Percentiles rank a stretch among this genome's conserved stretches.
Evolutionary conservation across 1,140 invertebrate species (phyloP).

Genomic region (Chlorops oryzae): DNA sequence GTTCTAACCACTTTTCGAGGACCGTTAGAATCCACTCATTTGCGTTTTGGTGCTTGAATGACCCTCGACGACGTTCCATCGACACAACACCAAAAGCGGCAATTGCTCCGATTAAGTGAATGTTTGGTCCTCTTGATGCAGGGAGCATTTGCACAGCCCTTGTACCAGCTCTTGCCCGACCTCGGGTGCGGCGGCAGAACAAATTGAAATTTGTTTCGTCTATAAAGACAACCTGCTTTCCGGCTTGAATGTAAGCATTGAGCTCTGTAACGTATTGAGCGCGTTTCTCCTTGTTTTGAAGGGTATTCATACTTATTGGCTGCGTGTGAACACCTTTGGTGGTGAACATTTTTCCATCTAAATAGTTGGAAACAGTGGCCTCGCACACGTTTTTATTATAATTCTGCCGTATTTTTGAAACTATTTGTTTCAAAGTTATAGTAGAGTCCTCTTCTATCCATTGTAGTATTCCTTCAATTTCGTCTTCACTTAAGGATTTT

Average conservation of each 20-base stretch:
- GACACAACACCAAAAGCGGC: slow-evolving; percentile 1
- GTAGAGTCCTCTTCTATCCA: slow-evolving; percentile 11
- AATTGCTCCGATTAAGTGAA: slow-evolving; percentile 9
- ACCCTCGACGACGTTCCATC: slow-evolving; percentile 1
- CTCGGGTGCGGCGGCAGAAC: slow-evolving; percentile 5
- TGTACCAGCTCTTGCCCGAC: slow-evolving; percentile 2
- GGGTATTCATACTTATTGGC: slow-evolving; percentile 1
- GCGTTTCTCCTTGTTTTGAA: slow-evolving; percentile 8
- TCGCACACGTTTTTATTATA: slow-evolving; percentile 5
- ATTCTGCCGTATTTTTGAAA: neutral
- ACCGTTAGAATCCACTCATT: too few relatives aligned
- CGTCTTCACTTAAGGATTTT: neutral
- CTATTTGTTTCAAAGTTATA: slow-evolving; percentile 13
- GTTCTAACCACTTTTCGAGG: neutral
- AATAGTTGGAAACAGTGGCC: neutral
- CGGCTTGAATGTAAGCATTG: slow-evolving; percentile 2
- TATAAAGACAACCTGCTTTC: slow-evolving; percentile 7
- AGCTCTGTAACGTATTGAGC: slow-evolving; percentile 6
- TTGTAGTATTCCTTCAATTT: slow-evolving; percentile 7
- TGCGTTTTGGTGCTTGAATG: neutral
- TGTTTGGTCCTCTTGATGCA: slow-evolving; percentile 4
- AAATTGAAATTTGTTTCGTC: slow-evolving; percentile 10
- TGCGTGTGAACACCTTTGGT: slow-evolving; percentile 4
- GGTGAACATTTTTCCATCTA: slow-evolving; percentile 8
- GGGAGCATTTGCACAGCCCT: too few relatives aligned